A percentile compares a stretch with the other conserved stretches of the same genome.
These are phyloP conservation scores for Zosterops borbonicus DNA, from an alignment of 2,113 vertebrate species.

Conservation along the genomic window DNA sequence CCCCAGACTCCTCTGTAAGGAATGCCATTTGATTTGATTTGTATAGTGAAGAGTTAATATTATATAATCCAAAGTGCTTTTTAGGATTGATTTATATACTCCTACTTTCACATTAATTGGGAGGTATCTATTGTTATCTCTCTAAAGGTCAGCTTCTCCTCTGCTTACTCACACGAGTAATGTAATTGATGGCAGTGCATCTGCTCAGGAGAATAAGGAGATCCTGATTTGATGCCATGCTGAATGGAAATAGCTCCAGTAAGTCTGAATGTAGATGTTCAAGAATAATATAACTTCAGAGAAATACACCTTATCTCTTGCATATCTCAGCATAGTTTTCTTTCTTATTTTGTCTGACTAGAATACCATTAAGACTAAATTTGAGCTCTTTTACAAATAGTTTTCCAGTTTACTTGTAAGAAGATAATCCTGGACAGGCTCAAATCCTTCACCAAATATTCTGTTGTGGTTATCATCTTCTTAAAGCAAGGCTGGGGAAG, in stretches of 20 bases:
- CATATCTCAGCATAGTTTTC: background rate
- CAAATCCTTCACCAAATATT: background rate
- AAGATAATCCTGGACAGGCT: background rate
- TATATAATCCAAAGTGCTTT: slow-evolving; percentile 35
- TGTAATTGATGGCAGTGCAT: slow-evolving; percentile 19
- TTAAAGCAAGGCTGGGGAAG: background rate
- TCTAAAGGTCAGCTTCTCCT: slow-evolving; percentile 56
- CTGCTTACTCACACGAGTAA: slow-evolving; percentile 48
- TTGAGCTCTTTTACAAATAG: background rate
- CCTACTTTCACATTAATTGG: slow-evolving; percentile 47
- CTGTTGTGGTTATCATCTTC: background rate
- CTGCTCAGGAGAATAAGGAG: background rate
- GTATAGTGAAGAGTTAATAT: slow-evolving; percentile 9
- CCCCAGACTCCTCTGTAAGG: background rate
- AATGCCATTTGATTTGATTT: slow-evolving; percentile 15
- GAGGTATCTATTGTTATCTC: slow-evolving; percentile 33
- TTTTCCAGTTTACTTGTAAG: background rate
- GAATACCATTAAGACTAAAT: background rate
- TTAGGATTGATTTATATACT: slow-evolving; percentile 57
- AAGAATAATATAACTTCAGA: background rate
- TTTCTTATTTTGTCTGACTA: background rate
- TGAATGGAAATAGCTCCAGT: background rate
- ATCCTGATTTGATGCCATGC: background rate
- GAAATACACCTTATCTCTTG: background rate
- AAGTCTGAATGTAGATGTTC: background rate